Evolutionary conservation across 2,888 invertebrate species (phyloP), one percentile per base, ranked within the genome.

Genomic region (Fissipunctia ypsillon): DNA sequence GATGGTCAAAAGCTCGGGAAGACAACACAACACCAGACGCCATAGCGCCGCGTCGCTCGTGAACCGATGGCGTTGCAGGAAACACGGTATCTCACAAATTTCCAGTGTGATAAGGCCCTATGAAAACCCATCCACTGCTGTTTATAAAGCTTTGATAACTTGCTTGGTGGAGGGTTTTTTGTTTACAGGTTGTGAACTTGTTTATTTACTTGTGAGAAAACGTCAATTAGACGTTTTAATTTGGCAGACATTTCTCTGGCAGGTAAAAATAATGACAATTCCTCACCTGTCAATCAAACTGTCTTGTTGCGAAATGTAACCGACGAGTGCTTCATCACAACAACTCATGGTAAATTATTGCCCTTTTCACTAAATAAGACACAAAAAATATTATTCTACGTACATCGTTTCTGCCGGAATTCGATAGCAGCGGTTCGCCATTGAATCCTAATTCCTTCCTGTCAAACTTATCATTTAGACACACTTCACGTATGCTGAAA

Each of bases 401-500:
- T 89, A 95, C 95, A 83, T 94, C 94, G 88, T 91, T 93, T 81
- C 90, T 90, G 67, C 88, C 88, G 5, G 94, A 90, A 83, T 87
- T 92, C 64, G 93, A 89, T 63, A 94, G 88, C 60, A 94, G 88
- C 19, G 93, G 84, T 73, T 94, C 94, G 59, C 88, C 88, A 78
- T 89, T 91, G 85, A 91, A 92, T 73, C 90, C 93, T 78, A 93
- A 91, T 75, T 93, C 93, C 87, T 92, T 94, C 86, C 92, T 95
- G 88, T 93, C 93, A 90, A 90, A 93, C 84, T 95, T 96, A 88
- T 95, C 95, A 92, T 88, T 91, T 73, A 96, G 90, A 89, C 94
- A 95, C 80, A 96, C 95, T 89, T 95, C 95, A 65, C 91, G 94
- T 78, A 95, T 86, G 68, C 86, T 94, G 87, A 94, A 95, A 92